Conservation (phyloP, 1,140 invertebrate species). For the Drosophila persimilis region DNA sequence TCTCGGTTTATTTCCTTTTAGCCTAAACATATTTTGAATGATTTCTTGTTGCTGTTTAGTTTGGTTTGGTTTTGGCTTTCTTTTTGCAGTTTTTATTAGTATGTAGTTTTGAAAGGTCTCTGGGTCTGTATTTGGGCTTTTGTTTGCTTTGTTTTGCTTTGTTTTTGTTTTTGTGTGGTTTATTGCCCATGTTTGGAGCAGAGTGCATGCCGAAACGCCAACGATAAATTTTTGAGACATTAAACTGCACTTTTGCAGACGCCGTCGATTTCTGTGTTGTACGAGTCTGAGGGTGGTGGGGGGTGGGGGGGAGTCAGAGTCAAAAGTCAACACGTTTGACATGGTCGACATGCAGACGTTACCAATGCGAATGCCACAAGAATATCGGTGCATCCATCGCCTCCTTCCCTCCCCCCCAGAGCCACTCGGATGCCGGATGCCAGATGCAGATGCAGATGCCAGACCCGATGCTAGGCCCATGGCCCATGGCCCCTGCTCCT, state of each 20-base stretch:
- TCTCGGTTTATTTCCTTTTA: constrained; percentile 30
- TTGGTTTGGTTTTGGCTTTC: constrained; percentile 12
- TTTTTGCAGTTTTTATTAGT: constrained; percentile 19
- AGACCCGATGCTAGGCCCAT: constrained; percentile 22
- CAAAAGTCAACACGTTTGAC: constrained; percentile 81
- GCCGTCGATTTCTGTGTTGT: constrained; percentile 30
- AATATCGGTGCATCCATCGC: constrained; percentile 23
- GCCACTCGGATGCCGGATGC: neutral
- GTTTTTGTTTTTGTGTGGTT: constrained; percentile 48
- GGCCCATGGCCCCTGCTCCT: constrained; percentile 15
- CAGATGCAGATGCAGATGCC: constrained; percentile 27
- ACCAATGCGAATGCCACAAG: constrained; percentile 61
- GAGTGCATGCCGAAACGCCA: constrained; percentile 74
- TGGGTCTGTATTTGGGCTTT: constrained; percentile 41
- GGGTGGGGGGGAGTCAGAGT: constrained; percentile 41
- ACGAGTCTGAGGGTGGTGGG: neutral
- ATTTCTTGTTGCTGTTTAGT: constrained; percentile 15
- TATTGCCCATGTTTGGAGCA: constrained; percentile 71
- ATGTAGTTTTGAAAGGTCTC: constrained; percentile 27
- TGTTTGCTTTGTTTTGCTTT: constrained; percentile 26
- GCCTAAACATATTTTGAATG: constrained; percentile 47
- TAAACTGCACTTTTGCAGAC: constrained; percentile 77
- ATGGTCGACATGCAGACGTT: constrained; percentile 78
- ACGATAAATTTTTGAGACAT: constrained; percentile 80
- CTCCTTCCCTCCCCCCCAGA: too few species aligned